Evolutionary conservation across 2,888 invertebrate genomes (phyloP), one percentile per base, ranked within the genome.

Genomic region (Stramonita haemastoma): DNA sequence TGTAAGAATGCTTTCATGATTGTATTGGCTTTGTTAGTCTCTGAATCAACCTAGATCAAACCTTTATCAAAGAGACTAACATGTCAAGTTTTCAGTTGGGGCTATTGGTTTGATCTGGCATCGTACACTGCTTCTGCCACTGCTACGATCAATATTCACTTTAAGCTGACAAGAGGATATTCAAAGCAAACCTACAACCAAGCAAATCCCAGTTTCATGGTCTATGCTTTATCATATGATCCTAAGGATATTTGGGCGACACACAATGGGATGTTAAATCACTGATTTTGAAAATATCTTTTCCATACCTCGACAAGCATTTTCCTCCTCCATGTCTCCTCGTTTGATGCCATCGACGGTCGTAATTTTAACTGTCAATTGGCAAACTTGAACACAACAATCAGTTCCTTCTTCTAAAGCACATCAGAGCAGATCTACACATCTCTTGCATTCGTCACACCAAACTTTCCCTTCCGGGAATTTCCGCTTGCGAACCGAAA

Each of bases 401-500:
- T 6, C 13, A 6, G 8, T 1, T 26, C 13, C 6, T 73, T n/a
- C 4, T 32, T 19, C 32, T 11, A 15, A 60, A 15, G 32, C 32
- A 34, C 34, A 34, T 1, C 34, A 79, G 34, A 79, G 17, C 26
- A 11, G n/a, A 73, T 26, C 1, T 11, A n/a, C 1, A 70, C 22
- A n/a, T 2, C 8, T 11, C 11, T 1, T 73, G 73, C 11, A 73
- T 22, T 22, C 11, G 8, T 11, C 11, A 73, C 22, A 1, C 8
- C 1, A 73, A 79, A 15, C 32, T 34, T 79, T 22, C 79, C 79
- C 79, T 79, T 79, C 79, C 26, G 34, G 79, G 79, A 79, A 79
- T 79, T 79, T 79, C 79, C 79, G 79, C 79, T 32, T 34, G 13
- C 6, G 79, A 79, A 79, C 32, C 79, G 79, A 79, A 79, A 79